Evolutionary conservation across 2,113 vertebrate genomes (phyloP), one percentile per base, ranked within the genome.

Genomic region (Centropus bengalensis): DNA sequence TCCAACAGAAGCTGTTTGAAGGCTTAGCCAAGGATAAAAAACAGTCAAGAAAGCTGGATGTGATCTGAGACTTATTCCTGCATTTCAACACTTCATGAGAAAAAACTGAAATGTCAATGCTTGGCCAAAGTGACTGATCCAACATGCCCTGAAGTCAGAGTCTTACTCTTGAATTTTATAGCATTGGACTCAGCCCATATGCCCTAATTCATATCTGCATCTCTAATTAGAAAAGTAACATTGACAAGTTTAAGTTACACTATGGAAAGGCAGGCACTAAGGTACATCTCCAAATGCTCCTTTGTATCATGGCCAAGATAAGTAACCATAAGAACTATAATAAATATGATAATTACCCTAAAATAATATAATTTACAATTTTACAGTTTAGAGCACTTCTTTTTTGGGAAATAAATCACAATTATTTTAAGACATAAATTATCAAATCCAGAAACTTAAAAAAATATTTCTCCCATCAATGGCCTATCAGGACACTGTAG

Each of bases 11-110:
- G 86, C 27, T 74, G 58, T 84, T 69, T 58, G 63, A 91, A 79
- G 63, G 19, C 49, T 38, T 66, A 84, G 71, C 40, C 64, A 68
- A 84, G 55, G 52, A 91, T 26, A 47, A 84, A 75, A 91, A 71
- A 47, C 40, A 60, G 17, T 89, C 84, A 89, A 32, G 58, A 95
- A 69, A 69, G n/a, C 22, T 77, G 69, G 69, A 73, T 85, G n/a
- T 79, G 87, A 87, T 89, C 60, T 87, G 27, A 80, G 62, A 66
- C 24, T 23, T 30, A 82, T 73, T 94, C 59, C 67, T 80, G 9
- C 28, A 55, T 92, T 92, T 94, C 89, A 92, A 38, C 59, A 79
- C 73, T 76, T 79, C 59, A 91, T 42, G 70, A 73, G 44, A 82
- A 95, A 91, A 82, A 27, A 47, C 36, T 51, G 67, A 79, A 44